Evolutionary conservation across 2,888 invertebrate species (phyloP).

Genomic region (Agonopterix alstromeriana): DNA sequence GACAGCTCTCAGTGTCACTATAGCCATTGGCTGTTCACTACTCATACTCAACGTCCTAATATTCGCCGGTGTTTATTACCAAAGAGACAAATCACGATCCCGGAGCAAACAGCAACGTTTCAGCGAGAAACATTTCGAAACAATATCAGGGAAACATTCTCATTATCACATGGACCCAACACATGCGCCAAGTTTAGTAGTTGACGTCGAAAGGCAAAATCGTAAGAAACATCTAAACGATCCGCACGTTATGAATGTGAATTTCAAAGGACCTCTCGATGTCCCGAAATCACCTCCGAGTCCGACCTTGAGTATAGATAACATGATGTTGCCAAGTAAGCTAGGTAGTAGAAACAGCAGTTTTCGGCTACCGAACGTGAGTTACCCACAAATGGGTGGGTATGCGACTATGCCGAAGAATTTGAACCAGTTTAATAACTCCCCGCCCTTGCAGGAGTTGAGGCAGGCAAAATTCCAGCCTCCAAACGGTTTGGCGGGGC

Average conservation of each 20-base stretch:
- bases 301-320: slow-evolving; percentile 77
- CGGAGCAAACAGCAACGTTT: slow-evolving; percentile 83
- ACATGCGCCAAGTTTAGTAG: slow-evolving; percentile 88
- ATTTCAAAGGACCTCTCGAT: slow-evolving; percentile 77
- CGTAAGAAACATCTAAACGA: slow-evolving; percentile 65
- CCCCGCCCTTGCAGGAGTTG: slow-evolving; percentile 67
- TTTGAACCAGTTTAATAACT: slow-evolving; percentile 71
- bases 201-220: slow-evolving; percentile 83
- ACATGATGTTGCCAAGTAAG: slow-evolving; percentile 67
- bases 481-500: slow-evolving; percentile 76
- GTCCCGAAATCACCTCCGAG: slow-evolving; percentile 78
- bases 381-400: slow-evolving; percentile 60
- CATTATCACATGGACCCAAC: slow-evolving; percentile 87
- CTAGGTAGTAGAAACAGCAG: slow-evolving; percentile 73
- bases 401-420: slow-evolving; percentile 80
- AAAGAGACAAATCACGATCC: slow-evolving; percentile 83
- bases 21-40: slow-evolving; percentile 88
- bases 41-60: slow-evolving; percentile 89
- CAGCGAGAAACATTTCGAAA: slow-evolving; percentile 83
- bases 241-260: slow-evolving; percentile 70
- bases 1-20: slow-evolving; percentile 85
- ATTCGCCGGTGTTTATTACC: slow-evolving; percentile 91
- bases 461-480: slow-evolving; percentile 78
- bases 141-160: slow-evolving; percentile 85
- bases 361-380: slow-evolving; percentile 63